Conservation (phyloP, 2,113 vertebrate genomes). For the Ranitomeya imitator region DNA sequence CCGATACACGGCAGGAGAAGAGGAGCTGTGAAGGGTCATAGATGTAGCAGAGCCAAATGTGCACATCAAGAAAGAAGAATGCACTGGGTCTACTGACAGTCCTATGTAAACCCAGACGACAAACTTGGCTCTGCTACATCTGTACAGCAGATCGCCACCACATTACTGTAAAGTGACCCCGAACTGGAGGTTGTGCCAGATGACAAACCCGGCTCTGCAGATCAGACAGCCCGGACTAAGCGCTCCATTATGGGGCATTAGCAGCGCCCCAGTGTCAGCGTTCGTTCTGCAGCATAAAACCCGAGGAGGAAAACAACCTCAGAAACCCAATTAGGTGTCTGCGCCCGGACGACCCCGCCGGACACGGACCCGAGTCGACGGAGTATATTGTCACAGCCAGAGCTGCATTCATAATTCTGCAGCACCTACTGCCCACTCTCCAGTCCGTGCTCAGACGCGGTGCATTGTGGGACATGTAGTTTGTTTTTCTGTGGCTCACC, state of each 20-base stretch:
- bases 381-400: background rate
- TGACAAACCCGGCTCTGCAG: background rate
- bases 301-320: background rate
- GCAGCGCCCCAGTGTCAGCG: background rate
- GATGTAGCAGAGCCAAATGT: background rate
- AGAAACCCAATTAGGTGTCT: conserved; percentile 22
- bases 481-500: background rate
- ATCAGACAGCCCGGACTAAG: background rate
- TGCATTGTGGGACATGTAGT: background rate
- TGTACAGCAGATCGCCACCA: background rate
- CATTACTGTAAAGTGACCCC: background rate
- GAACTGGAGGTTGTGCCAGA: no score
- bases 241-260: conserved; percentile 39
- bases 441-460: background rate
- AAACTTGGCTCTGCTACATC: background rate
- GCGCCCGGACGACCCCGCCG: background rate
- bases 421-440: background rate
- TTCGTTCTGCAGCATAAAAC: conserved; percentile 20
- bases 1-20: background rate
- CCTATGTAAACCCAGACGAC: no score
- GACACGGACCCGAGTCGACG: background rate
- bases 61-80: background rate
- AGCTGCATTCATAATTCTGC: background rate
- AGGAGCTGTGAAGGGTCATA: background rate
- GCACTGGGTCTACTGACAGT: no score